These are phyloP conservation scores for Ptilodon capucinus DNA, from an alignment of 2,888 invertebrate genomes.

Conservation along the genomic window DNA sequence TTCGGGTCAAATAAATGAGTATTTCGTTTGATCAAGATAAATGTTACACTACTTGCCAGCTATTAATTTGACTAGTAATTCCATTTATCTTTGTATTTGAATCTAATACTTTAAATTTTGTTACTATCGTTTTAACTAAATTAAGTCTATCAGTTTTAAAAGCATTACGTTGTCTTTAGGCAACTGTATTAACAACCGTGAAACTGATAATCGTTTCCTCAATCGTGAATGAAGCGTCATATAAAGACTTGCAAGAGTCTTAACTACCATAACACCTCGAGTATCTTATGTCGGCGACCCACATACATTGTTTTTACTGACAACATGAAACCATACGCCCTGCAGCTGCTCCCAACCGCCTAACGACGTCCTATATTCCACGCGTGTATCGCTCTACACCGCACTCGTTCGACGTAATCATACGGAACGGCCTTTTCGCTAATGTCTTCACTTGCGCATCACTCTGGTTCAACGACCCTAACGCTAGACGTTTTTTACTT, in stretches of 20 bases:
- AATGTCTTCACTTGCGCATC: slow-evolving; percentile 49
- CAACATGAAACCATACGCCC: slow-evolving; percentile 3
- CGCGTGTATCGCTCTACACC: slow-evolving; percentile 16
- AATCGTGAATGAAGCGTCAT: slow-evolving; percentile 1
- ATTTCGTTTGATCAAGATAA: neutral
- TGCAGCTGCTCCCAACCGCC: slow-evolving; percentile 12
- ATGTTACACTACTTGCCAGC: neutral
- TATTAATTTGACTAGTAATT: neutral
- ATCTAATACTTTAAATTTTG: neutral
- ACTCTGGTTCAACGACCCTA: slow-evolving; percentile 26
- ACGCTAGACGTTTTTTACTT: slow-evolving; percentile 10
- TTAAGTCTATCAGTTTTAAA: too few relatives aligned
- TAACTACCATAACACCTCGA: slow-evolving; percentile 7
- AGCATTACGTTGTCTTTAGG: neutral
- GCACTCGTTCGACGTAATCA: slow-evolving; percentile 25
- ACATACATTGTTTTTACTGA: slow-evolving; percentile 10
- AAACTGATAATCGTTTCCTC: neutral
- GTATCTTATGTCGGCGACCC: slow-evolving; percentile 14
- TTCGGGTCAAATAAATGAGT: neutral
- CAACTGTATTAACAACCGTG: neutral
- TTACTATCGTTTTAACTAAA: neutral
- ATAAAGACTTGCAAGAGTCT: slow-evolving; percentile 16
- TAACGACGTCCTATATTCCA: slow-evolving; percentile 15
- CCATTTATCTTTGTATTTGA: neutral
- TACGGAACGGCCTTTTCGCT: slow-evolving; percentile 38